A percentile compares a stretch with the other conserved stretches of the same genome.
Evolutionary conservation across 2,888 invertebrate genomes (phyloP).

Genomic region (Notodonta ziczac): DNA sequence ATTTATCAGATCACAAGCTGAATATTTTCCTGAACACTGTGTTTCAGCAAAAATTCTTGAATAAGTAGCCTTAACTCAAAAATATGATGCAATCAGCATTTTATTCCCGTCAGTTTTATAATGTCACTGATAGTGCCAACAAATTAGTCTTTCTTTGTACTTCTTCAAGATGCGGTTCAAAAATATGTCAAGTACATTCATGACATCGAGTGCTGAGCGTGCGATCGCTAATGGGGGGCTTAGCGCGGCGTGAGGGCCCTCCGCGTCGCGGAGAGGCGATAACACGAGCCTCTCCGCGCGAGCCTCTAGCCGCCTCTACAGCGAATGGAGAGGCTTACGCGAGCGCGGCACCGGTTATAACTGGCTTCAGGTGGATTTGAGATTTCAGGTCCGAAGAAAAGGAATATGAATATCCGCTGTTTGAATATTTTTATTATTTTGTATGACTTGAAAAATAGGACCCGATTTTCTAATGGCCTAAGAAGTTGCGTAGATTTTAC

Average conservation of each 20-base stretch:
- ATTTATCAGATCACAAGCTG: neutral
- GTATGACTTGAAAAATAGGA: no score
- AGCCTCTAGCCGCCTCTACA: neutral
- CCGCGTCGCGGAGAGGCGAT: neutral
- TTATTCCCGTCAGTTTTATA: neutral
- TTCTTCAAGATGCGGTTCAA: neutral
- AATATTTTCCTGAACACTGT: no score
- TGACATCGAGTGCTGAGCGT: neutral
- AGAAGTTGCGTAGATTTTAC: no score
- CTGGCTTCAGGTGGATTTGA: constrained; percentile 1
- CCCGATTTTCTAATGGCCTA: no score
- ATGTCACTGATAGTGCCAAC: neutral
- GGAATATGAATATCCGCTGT: no score
- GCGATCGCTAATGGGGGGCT: constrained; percentile 2
- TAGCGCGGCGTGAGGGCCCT: constrained; percentile 1
- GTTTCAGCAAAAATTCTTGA: no score
- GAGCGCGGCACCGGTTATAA: neutral
- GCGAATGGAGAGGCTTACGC: neutral
- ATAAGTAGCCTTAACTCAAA: neutral
- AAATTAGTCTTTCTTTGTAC: neutral
- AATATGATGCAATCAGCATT: neutral
- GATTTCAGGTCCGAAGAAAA: neutral
- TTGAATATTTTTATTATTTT: no score
- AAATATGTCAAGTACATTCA: constrained; percentile 2
- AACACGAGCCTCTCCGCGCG: neutral